A percentile compares a stretch with the other conserved stretches of the same genome.
These are phyloP conservation scores for Cryptus viduatorius DNA, from an alignment of 2,888 invertebrate species.

Conservation along the genomic window DNA sequence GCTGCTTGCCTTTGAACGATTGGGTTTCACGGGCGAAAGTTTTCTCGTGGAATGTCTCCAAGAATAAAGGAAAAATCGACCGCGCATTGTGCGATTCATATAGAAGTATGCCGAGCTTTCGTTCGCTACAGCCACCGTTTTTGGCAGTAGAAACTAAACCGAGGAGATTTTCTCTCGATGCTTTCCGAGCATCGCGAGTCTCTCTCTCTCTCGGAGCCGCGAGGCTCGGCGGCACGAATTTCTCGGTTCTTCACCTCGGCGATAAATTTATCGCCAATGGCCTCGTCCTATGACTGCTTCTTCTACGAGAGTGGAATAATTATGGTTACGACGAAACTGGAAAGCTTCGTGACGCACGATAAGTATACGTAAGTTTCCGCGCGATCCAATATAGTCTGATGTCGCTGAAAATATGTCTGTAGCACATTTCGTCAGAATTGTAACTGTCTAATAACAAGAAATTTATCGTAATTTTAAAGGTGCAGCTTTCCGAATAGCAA, in stretches of 20 bases:
- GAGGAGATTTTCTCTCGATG: constrained; percentile 41
- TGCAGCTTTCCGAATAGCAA: no score
- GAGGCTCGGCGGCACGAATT: neutral
- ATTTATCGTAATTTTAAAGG: no score
- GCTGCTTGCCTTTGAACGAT: neutral
- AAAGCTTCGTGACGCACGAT: constrained; percentile 31
- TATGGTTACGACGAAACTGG: constrained; percentile 47
- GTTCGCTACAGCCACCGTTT: constrained; percentile 25
- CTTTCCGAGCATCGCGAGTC: constrained; percentile 24
- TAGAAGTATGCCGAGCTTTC: constrained; percentile 10
- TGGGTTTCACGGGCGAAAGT: constrained; percentile 16
- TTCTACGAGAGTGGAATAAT: constrained; percentile 62
- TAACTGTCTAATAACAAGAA: no score
- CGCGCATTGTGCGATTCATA: constrained; percentile 30
- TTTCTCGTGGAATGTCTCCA: constrained; percentile 50
- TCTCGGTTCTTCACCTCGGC: constrained; percentile 51
- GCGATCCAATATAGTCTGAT: neutral
- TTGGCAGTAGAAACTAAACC: constrained; percentile 49
- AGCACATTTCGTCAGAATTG: neutral
- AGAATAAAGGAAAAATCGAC: constrained; percentile 16
- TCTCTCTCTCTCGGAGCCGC: constrained; percentile 16
- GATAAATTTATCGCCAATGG: constrained; percentile 62
- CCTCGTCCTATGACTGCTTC: constrained; percentile 27
- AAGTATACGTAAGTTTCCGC: neutral
- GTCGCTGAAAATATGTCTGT: neutral